Conservation (phyloP, 2,888 invertebrate species). For the Phortica okadai region DNA sequence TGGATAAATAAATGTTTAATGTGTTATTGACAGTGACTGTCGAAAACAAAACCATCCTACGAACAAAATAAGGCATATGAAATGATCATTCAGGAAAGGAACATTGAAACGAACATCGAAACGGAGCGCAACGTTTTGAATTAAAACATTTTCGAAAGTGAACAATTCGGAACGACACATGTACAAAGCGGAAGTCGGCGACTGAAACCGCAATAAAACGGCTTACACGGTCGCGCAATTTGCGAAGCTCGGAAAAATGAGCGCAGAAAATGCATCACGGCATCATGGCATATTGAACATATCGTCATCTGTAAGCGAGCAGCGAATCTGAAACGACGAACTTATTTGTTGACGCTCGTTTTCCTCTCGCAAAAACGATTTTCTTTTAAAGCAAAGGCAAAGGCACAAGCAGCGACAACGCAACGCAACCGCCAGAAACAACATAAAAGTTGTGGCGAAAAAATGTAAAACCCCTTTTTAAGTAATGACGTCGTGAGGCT, state of each 20-base stretch:
- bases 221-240: neutral
- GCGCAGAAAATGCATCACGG: neutral
- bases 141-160: neutral
- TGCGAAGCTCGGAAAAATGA: neutral
- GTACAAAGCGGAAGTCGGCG: neutral
- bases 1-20: too few relatives aligned
- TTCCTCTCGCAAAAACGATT: conserved; percentile 12
- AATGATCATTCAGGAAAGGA: too few relatives aligned
- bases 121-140: neutral
- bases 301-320: neutral
- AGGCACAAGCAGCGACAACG: neutral
- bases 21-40: too few relatives aligned
- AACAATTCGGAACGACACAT: neutral
- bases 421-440: conserved; percentile 23
- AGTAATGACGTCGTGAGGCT: conserved; percentile 56
- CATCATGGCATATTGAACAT: neutral
- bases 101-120: too few relatives aligned
- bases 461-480: conserved; percentile 40
- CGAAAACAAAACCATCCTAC: too few relatives aligned
- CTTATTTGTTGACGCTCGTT: neutral
- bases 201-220: neutral
- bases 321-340: neutral
- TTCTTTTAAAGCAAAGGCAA: conserved; percentile 6
- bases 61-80: too few relatives aligned
- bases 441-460: conserved; percentile 38